Conservation (phyloP, 2,113 vertebrate genomes). For the Oreotrochilus melanogaster region DNA sequence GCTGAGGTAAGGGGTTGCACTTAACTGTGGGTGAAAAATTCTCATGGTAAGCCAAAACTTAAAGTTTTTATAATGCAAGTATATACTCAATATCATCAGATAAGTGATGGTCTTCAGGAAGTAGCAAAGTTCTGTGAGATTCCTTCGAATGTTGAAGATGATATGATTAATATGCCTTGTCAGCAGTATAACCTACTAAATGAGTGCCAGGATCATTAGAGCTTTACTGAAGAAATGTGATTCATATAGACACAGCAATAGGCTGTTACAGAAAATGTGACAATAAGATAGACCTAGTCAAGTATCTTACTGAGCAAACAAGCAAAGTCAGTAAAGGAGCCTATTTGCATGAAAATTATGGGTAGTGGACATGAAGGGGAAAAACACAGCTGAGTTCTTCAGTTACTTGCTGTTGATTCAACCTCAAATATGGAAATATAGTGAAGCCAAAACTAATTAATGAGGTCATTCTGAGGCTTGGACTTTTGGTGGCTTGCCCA, state of each 20-base stretch:
- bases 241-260: background rate
- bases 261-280: background rate
- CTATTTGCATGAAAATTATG: background rate
- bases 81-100: background rate
- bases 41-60: background rate
- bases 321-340: background rate
- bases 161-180: background rate
- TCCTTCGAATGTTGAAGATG: background rate
- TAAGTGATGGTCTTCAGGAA: background rate
- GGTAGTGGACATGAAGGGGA: background rate
- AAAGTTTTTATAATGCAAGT: background rate
- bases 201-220: background rate
- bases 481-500: background rate
- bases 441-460: background rate
- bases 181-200: background rate
- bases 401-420: background rate
- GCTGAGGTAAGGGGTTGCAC: background rate
- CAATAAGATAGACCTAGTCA: background rate
- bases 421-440: background rate
- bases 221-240: background rate
- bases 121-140: background rate
- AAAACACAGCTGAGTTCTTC: background rate
- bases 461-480: background rate
- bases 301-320: background rate
- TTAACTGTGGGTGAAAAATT: background rate